A percentile compares a stretch with the other conserved stretches of the same genome.
Conservation (phyloP, 2,888 invertebrate genomes). For the Lysandra coridon region DNA sequence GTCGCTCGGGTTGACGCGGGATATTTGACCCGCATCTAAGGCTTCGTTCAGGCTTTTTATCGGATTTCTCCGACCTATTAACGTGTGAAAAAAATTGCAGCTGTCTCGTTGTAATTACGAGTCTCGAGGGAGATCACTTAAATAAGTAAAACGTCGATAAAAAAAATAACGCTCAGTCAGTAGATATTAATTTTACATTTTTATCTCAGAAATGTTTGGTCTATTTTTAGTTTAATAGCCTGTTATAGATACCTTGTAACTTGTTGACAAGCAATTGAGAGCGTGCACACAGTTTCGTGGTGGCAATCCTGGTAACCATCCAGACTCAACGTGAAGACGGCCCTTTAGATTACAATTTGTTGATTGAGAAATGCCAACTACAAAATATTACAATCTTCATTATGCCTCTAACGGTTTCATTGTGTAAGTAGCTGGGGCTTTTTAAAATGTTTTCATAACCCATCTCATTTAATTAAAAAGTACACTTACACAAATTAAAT, state of each 20-base stretch:
- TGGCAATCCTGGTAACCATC: not conserved
- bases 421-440: slow-evolving; percentile 14
- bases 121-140: not conserved
- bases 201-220: too few relatives aligned
- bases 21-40: slow-evolving; percentile 31
- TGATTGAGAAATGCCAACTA: not conserved
- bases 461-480: slow-evolving; percentile 7
- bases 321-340: not conserved
- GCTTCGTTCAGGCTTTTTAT: slow-evolving; percentile 26
- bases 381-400: not conserved
- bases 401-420: not conserved
- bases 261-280: too few relatives aligned
- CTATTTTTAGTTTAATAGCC: not conserved
- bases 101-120: not conserved
- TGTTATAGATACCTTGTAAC: too few relatives aligned
- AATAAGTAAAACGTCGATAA: too few relatives aligned
- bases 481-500: slow-evolving; percentile 17
- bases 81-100: slow-evolving; percentile 16
- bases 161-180: too few relatives aligned
- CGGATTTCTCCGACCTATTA: slow-evolving; percentile 17
- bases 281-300: too few relatives aligned
- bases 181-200: too few relatives aligned
- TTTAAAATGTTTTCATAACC: slow-evolving; percentile 10
- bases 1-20: slow-evolving; percentile 28
- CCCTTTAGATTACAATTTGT: not conserved